These are phyloP conservation scores for Diploscapter pachys DNA, from an alignment of 1,140 invertebrate species.

Conservation along the genomic window DNA sequence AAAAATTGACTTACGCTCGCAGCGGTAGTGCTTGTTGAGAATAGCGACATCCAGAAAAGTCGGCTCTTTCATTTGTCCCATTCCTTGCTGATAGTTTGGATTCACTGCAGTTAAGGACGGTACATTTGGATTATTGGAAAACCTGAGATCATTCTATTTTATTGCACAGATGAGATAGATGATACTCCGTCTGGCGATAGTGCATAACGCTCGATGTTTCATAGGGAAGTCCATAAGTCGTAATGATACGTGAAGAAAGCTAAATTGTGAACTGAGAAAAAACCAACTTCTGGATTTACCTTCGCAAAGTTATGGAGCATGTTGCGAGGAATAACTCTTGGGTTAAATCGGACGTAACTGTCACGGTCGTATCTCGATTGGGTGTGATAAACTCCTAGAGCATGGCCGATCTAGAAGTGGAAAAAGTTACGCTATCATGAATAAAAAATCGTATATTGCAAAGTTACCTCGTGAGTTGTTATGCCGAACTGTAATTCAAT, in stretches of 20 bases:
- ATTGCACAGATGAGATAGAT: not conserved
- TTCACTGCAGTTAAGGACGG: conserved; percentile 26
- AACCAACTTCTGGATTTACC: conserved; percentile 5
- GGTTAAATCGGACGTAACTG: conserved; percentile 20
- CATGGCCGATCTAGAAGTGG: conserved; percentile 5
- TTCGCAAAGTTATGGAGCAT: conserved; percentile 35
- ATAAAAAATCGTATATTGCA: too few relatives aligned
- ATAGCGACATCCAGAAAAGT: conserved; percentile 30
- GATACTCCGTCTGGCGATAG: not conserved
- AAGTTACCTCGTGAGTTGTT: conserved; percentile 24
- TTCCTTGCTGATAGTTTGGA: conserved; percentile 30
- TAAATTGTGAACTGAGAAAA: not conserved
- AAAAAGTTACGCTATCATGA: too few relatives aligned
- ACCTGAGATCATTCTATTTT: conserved; percentile 11
- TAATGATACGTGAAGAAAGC: too few relatives aligned
- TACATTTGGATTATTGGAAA: conserved; percentile 10
- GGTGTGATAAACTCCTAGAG: conserved; percentile 29
- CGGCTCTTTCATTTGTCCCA: conserved; percentile 31
- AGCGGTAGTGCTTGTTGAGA: conserved; percentile 29
- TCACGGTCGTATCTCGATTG: conserved; percentile 34
- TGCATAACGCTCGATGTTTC: too few relatives aligned
- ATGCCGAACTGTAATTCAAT: conserved; percentile 25
- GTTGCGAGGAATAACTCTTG: conserved; percentile 5
- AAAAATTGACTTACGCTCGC: conserved; percentile 9
- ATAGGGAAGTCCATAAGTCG: too few relatives aligned